Evolutionary conservation across 30 jellyfish, hydroid and myxozoan genomes (phyloP), one percentile per base, ranked within the genome.

Genomic region (Aurelia sp.): DNA sequence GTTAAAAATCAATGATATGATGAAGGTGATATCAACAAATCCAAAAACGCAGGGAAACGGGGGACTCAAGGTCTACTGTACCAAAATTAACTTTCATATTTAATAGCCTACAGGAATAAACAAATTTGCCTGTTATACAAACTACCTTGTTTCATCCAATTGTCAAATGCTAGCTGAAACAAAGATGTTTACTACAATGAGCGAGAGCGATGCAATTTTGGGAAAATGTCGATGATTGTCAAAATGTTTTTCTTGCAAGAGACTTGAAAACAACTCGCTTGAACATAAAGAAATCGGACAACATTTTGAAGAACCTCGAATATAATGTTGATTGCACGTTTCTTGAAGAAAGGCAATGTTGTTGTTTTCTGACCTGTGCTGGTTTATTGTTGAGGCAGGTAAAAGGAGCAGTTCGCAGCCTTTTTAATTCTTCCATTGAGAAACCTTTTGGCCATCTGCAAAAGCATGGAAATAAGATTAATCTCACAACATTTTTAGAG

Each of bases 391-490:
- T 64, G 9, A 83, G 51, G 81, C 92, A 83, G 59, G 61, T 67
- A 79, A 70, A 83, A 22, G 68, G 62, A 27, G 60, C 73, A 40
- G 22, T 41, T 58, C 92, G 61, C 7, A 83, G 72, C 58, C 53
- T 72, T 33, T 72, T 44, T 19, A 83, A 47, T 31, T 83, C 92
- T 22, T 86, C 92, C 82, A 72, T 66, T 72, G 92, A 83, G 37
- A 83, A 83, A 4, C 60, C 92, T 55, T 83, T 83, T 10, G 92
- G 92, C 82, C 80, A 83, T 33, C 92, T 83, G 47, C n/a, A 69
- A 66, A 6, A 50, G 30, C 23, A 15, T 19, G 18, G 52, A 11
- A 68, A 40, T 12, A 0, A 12, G 0, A 68, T 68, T 21, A 20
- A 22, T 13, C 31, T 59, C 68, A 17, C 68, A 59, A 21, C 68